Evolutionary conservation across 2,888 invertebrate genomes (phyloP), one percentile per base, ranked within the genome.

Genomic region (Papilio protenor): DNA sequence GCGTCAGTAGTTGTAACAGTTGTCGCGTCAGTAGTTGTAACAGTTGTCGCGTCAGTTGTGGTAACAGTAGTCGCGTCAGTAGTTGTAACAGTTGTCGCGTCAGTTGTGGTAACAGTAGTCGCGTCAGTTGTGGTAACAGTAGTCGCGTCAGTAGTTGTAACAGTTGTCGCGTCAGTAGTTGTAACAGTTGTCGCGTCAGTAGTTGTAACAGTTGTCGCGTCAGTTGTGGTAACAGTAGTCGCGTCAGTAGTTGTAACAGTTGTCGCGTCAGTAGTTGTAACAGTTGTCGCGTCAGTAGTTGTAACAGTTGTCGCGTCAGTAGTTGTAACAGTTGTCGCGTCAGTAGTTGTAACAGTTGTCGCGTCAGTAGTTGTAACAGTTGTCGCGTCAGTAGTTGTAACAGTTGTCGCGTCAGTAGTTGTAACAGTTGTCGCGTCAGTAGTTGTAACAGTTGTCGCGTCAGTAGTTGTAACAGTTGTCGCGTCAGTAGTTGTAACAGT

Each of bases 61-160:
- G 18, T n/a, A n/a, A 18, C 18, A 18, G 55, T 55, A 3, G 55
- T 4, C 0, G 55, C 55, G n/a, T 55, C 27, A n/a, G 52, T 57
- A 0, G 69, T 75, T 11, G 55, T 55, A n/a, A 52, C 18, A 18
- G 52, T 52, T 4, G 72, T 73, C 5, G 52, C 1, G 90, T 90
- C 27, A 81, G 85, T 0, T 92, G 94, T 79, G 94, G 81, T 81
- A 84, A n/a, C n/a, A n/a, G n/a, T n/a, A n/a, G n/a, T n/a, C n/a
- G 93, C 91, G 45, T 76, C 80, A 75, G 94, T 95, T 5, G 85
- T 82, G 23, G 85, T 85, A 6, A 6, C 8, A n/a, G 55, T 55
- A 0, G 18, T 18, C 0, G n/a, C 18, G 6, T 8, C n/a, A 55
- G 55, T 55, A 0, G 55, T n/a, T 0, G 52, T 16, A 6, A n/a